Percentiles rank a stretch among this genome's conserved stretches.
These are phyloP conservation scores for Lissocephala sabroskyi DNA, from an alignment of 2,888 invertebrate genomes.

Conservation along the genomic window DNA sequence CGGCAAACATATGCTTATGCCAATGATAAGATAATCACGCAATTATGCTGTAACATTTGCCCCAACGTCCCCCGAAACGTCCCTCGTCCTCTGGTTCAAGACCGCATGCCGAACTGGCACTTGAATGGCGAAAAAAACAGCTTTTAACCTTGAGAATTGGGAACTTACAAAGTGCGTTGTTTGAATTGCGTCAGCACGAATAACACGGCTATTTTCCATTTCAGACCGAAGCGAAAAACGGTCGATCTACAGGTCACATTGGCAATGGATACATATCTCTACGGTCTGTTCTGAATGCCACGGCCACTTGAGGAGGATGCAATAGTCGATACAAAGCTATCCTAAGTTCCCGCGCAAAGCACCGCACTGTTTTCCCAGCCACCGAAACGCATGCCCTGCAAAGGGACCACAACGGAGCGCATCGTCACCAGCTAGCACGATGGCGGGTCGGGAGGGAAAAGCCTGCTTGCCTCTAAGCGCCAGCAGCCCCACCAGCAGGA, in stretches of 20 bases:
- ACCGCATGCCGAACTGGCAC: too few species aligned
- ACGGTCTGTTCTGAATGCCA: slow-evolving; percentile 21
- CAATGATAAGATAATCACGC: slow-evolving; percentile 5
- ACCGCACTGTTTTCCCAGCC: slow-evolving; percentile 6
- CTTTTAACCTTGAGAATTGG: slow-evolving; percentile 24
- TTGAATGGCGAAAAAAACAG: too few species aligned
- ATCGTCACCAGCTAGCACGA: slow-evolving; percentile 39
- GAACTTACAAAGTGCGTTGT: too few species aligned
- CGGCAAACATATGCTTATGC: slow-evolving; percentile 30
- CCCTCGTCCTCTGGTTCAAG: too few species aligned
- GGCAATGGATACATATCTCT: too few species aligned
- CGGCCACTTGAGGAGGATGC: slow-evolving; percentile 30
- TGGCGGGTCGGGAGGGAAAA: slow-evolving; percentile 42
- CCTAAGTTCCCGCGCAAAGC: slow-evolving; percentile 9
- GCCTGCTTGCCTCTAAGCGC: slow-evolving; percentile 42
- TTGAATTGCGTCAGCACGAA: not conserved
- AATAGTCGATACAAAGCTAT: slow-evolving; percentile 15
- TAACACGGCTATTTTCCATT: slow-evolving; percentile 20
- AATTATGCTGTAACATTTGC: not conserved
- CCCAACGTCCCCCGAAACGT: too few species aligned
- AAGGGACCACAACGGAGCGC: slow-evolving; percentile 24
- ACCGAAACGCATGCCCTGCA: slow-evolving; percentile 39
- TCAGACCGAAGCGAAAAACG: slow-evolving; percentile 26
- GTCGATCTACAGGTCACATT: too few species aligned
- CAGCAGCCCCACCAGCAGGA: slow-evolving; percentile 29